phyloP scores from a whole-genome alignment of 2,113 vertebrate species.

The Silurus asotus region DNA sequence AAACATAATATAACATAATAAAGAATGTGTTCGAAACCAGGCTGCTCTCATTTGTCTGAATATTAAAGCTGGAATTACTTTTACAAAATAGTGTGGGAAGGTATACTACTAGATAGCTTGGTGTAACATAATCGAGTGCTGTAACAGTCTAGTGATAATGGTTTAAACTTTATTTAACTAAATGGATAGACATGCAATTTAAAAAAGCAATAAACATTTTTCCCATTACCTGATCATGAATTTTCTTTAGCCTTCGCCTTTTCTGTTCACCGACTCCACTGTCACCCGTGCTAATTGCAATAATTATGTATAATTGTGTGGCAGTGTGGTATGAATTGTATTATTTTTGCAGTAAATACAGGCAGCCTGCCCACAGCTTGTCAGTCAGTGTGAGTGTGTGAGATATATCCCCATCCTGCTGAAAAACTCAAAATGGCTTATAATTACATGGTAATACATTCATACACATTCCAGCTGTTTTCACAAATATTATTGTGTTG shows the following conservation, averaged over 20 bases:
- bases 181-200: background rate
- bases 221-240: background rate
- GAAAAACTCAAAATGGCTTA: conserved; percentile 10
- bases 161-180: background rate
- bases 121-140: background rate
- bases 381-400: conserved; percentile 49
- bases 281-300: conserved; percentile 59
- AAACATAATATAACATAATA: background rate
- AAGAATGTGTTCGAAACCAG: background rate
- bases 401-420: background rate
- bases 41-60: background rate
- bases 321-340: conserved; percentile 58
- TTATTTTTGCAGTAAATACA: conserved; percentile 62
- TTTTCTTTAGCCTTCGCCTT: background rate
- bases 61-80: background rate
- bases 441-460: conserved; percentile 20
- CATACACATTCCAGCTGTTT: background rate
- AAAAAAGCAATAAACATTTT: background rate
- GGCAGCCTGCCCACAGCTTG: conserved; percentile 61
- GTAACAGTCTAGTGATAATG: background rate
- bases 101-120: background rate
- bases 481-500: background rate
- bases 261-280: background rate
- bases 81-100: background rate
- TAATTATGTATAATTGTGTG: conserved; percentile 63